phyloP scores from a whole-genome alignment of 2,113 vertebrate genomes.

The Dendropsophus ebraccatus region DNA sequence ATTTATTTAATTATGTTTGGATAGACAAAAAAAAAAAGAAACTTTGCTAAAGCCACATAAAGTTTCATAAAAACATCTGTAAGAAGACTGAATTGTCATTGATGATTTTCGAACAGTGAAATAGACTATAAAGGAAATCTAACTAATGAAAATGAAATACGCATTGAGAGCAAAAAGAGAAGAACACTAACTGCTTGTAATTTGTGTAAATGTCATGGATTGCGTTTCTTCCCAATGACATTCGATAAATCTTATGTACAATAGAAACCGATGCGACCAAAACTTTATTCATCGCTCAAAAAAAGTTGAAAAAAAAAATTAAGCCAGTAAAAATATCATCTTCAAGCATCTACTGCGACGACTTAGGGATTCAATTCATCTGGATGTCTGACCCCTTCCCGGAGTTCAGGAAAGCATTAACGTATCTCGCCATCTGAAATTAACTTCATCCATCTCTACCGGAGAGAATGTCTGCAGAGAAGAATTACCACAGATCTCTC shows the following conservation, averaged over 20 bases:
- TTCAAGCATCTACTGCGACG: slow-evolving; percentile 40
- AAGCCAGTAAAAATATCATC: slow-evolving; percentile 42
- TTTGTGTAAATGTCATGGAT: slow-evolving; percentile 28
- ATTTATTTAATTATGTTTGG: no score
- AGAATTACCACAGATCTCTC: slow-evolving; percentile 74
- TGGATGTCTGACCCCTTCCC: slow-evolving; percentile 40
- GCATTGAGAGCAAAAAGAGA: slow-evolving; percentile 41
- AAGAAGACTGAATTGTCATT: neutral
- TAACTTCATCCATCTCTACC: slow-evolving; percentile 77
- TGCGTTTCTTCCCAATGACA: slow-evolving; percentile 29
- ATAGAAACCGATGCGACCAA: neutral
- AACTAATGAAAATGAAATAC: slow-evolving; percentile 9
- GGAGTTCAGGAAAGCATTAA: slow-evolving; percentile 69
- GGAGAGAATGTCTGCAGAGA: slow-evolving; percentile 69
- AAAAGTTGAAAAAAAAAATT: neutral
- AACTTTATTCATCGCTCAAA: slow-evolving; percentile 2
- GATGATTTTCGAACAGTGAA: neutral
- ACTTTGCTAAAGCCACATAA: no score
- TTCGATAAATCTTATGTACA: slow-evolving; percentile 35
- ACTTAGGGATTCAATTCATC: slow-evolving; percentile 2
- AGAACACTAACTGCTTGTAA: neutral
- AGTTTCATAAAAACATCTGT: neutral
- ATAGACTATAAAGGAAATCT: neutral
- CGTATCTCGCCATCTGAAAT: slow-evolving; percentile 79
- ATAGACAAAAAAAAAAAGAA: no score